These are phyloP conservation scores for Bimastos eiseni DNA, from an alignment of 2,888 invertebrate species.

Conservation along the genomic window DNA sequence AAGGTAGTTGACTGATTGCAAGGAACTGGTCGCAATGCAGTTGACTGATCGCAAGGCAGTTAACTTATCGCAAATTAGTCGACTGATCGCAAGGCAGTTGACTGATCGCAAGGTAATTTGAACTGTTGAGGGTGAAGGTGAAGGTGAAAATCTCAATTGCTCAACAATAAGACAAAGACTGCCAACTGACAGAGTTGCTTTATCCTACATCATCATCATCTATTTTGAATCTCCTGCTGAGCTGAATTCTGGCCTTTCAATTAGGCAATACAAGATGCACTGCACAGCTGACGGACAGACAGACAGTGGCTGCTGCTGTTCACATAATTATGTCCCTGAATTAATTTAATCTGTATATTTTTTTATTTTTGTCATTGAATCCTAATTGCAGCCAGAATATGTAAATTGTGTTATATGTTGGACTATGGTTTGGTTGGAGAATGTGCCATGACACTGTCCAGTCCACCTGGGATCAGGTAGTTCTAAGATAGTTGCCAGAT, in stretches of 20 bases:
- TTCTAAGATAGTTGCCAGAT: not conserved
- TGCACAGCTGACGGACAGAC: not conserved
- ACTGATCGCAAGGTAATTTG: not conserved
- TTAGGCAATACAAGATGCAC: not conserved
- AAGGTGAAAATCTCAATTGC: not conserved
- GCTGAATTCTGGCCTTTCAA: not conserved
- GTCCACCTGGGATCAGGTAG: not conserved
- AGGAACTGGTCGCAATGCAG: no score
- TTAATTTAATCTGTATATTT: not conserved
- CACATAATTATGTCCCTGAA: not conserved
- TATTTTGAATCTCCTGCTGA: not conserved
- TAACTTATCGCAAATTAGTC: no score
- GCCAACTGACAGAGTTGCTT: not conserved
- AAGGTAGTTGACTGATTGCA: no score
- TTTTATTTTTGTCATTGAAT: not conserved
- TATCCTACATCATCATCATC: not conserved
- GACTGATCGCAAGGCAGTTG: no score
- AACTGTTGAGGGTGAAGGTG: not conserved
- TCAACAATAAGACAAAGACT: not conserved
- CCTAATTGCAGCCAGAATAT: not conserved
- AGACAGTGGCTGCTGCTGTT: not conserved
- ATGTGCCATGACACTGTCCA: no score
- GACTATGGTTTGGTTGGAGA: not conserved
- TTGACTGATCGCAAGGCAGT: no score
- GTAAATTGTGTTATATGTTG: not conserved